Evolutionary conservation across 2,113 vertebrate species (phyloP).

Genomic region (Gobiocypris rarus): DNA sequence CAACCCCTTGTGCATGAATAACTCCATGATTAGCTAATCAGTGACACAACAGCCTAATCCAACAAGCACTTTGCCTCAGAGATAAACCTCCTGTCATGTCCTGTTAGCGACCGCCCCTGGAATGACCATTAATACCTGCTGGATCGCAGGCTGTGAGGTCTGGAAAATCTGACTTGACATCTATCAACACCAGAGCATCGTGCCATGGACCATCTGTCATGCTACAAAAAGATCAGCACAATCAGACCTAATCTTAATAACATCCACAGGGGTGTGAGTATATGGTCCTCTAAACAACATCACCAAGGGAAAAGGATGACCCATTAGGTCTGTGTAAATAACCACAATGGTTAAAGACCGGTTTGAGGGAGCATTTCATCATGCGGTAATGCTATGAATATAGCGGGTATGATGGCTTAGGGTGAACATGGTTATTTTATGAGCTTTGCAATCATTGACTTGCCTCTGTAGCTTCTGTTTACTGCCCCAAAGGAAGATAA

Average conservation of each 20-base stretch:
- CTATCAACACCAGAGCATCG: slow-evolving; percentile 36
- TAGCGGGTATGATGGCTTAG: slow-evolving; percentile 14
- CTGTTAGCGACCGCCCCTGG: slow-evolving; percentile 1
- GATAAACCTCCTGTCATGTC: slow-evolving; percentile 44
- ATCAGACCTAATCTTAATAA: slow-evolving; percentile 27
- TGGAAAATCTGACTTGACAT: slow-evolving; percentile 33
- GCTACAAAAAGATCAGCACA: slow-evolving; percentile 27
- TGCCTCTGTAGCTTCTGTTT: slow-evolving; percentile 21
- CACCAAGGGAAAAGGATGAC: slow-evolving; percentile 1
- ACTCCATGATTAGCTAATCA: slow-evolving; percentile 15
- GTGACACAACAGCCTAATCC: slow-evolving; percentile 23
- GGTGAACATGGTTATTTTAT: slow-evolving; percentile 40
- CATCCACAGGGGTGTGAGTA: neutral
- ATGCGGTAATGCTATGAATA: slow-evolving; percentile 29
- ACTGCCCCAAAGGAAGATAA: slow-evolving; percentile 45
- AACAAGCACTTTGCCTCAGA: slow-evolving; percentile 36
- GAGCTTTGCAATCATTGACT: slow-evolving; percentile 35
- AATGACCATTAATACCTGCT: slow-evolving; percentile 43
- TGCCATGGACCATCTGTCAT: slow-evolving; percentile 43
- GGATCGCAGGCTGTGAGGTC: slow-evolving; percentile 30
- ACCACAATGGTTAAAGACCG: slow-evolving; percentile 17
- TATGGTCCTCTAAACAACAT: slow-evolving; percentile 5
- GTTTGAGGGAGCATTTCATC: slow-evolving; percentile 34
- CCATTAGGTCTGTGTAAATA: slow-evolving; percentile 27
- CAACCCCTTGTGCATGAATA: slow-evolving; percentile 21